phyloP scores from a whole-genome alignment of 1,140 invertebrate genomes.

The Octopus sinensis region DNA sequence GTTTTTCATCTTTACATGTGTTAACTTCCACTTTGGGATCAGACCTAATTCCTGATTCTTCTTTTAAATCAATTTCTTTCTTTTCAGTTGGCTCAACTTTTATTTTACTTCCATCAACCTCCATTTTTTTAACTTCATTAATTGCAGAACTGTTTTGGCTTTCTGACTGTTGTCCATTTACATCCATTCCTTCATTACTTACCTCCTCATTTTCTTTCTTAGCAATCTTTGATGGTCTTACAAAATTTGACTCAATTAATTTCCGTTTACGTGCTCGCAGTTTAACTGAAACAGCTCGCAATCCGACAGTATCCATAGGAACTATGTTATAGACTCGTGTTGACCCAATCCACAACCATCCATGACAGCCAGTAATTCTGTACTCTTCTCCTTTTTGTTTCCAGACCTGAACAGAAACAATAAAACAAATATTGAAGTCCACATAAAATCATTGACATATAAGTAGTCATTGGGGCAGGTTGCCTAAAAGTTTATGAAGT shows the following conservation, averaged over 20 bases:
- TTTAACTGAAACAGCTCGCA: constrained; percentile 42
- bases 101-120: constrained; percentile 24
- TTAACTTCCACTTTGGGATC: too few relatives aligned
- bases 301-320: constrained; percentile 47
- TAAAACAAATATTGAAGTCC: too few relatives aligned
- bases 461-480: too few relatives aligned
- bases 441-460: too few relatives aligned
- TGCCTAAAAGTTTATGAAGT: too few relatives aligned
- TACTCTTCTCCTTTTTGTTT: constrained; percentile 98
- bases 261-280: constrained; percentile 36
- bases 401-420: constrained; percentile 59
- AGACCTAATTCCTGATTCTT: neutral
- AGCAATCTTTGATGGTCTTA: neutral
- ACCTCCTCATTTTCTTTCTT: constrained; percentile 13
- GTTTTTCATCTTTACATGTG: too few relatives aligned
- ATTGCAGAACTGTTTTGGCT: neutral
- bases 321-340: constrained; percentile 32
- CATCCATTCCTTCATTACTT: constrained; percentile 11
- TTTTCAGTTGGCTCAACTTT: constrained; percentile 16
- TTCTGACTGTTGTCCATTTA: neutral
- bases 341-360: constrained; percentile 85
- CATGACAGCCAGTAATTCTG: constrained; percentile 88
- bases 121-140: constrained; percentile 16
- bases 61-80: constrained; percentile 21
- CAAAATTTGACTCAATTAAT: constrained; percentile 22